Evolutionary conservation across 2,888 invertebrate species (phyloP), one percentile per base, ranked within the genome.

Genomic region (Stenotaenia linearis): DNA sequence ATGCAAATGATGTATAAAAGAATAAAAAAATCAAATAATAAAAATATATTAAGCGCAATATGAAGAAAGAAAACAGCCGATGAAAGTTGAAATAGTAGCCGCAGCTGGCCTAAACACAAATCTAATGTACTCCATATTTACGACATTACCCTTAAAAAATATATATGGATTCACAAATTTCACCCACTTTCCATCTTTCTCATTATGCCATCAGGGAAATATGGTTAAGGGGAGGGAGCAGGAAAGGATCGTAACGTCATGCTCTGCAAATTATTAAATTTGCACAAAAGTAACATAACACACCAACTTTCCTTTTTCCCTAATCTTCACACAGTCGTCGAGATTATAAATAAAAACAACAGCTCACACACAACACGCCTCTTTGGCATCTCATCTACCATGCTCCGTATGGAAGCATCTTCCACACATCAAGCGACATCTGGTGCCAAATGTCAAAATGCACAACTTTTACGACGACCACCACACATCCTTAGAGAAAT

Each of bases 381-480:
- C 77, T 25, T 32, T 77, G 75, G 75, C 75, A 77, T 35, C 32
- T 25, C 23, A 30, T 35, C 30, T 37, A 77, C 35, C 77, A 32
- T 50, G 50, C 50, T 50, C 18, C 18, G 18, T 50, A 50, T 50
- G 50, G 50, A 50, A 69, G 78, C 35, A 32, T 78, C 69, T 56
- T 78, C 78, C 78, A 78, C 78, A 78, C 78, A 78, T 78, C 78
- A 78, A 69, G 78, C 78, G 78, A 78, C 78, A 78, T 78, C 78
- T 78, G 78, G 69, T 78, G 78, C 69, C 61, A 78, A 78, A 78
- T 78, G 78, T 69, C 78, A 78, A 50, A 78, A 78, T 35, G 78
- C 78, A 69, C 35, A 78, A 69, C 78, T 32, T 69, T 78, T 78
- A 61, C 30, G 69, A 37, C 32, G 32, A 35, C 78, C 78, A 78